Evolutionary conservation across 2,797 vertebrate genomes (phyloP).

Genomic region (Scolopax rusticola): DNA sequence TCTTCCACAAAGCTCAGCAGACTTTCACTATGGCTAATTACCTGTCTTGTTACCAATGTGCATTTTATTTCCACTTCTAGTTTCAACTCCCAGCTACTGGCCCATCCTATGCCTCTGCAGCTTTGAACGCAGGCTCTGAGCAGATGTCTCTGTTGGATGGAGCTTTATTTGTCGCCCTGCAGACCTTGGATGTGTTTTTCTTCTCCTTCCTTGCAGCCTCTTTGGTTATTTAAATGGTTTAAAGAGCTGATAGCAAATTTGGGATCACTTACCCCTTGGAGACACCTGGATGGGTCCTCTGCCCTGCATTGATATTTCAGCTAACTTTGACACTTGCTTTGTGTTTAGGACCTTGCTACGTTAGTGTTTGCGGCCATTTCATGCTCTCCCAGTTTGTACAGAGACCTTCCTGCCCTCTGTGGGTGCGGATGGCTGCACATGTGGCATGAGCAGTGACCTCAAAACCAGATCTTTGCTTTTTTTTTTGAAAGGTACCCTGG

Average conservation of each 20-base stretch:
- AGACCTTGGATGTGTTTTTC: background rate
- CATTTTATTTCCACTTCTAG: background rate
- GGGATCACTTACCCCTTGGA: background rate
- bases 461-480: background rate
- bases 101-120: background rate
- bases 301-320: background rate
- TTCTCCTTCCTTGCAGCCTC: background rate
- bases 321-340: background rate
- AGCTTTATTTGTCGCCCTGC: background rate
- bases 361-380: background rate
- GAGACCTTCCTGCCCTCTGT: background rate
- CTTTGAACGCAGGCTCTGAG: background rate
- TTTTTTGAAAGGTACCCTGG: background rate
- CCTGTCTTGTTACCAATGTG: background rate
- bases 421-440: fast-evolving
- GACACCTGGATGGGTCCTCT: background rate
- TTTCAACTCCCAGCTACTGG: background rate
- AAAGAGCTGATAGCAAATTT: background rate
- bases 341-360: background rate
- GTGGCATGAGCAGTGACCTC: background rate
- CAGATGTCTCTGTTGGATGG: background rate
- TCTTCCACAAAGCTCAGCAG: background rate
- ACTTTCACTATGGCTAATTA: background rate
- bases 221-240: background rate
- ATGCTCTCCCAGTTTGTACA: fast-evolving